phyloP scores from a whole-genome alignment of 2,113 vertebrate genomes.

The Prochilodus magdalenae region DNA sequence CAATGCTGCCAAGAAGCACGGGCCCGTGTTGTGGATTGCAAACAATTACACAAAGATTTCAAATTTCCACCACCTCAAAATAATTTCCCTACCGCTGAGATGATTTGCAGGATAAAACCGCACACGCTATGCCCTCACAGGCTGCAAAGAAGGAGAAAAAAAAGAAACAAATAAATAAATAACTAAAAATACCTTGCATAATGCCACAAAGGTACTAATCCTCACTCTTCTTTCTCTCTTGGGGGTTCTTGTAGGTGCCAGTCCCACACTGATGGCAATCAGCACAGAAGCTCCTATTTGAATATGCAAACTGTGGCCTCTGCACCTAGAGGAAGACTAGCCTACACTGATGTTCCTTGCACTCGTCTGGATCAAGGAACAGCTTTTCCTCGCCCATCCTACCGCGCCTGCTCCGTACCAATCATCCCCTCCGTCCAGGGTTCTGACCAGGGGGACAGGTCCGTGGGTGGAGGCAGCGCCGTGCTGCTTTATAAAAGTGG shows the following conservation, averaged over 20 bases:
- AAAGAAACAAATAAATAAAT: neutral
- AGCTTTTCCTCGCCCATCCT: constrained; percentile 51
- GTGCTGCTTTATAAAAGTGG: constrained; percentile 18
- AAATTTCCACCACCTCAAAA: constrained; percentile 59
- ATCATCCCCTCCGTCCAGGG: constrained; percentile 83
- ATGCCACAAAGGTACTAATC: constrained; percentile 36
- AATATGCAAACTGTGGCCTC: constrained; percentile 64
- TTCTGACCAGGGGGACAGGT: constrained; percentile 72
- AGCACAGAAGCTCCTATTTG: constrained; percentile 51
- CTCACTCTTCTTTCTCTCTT: constrained; percentile 46
- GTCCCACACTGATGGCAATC: constrained; percentile 60
- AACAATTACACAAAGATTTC: constrained; percentile 73
- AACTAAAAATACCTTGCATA: neutral
- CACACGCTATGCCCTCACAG: neutral
- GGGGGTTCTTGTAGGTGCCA: constrained; percentile 68
- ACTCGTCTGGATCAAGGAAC: constrained; percentile 72
- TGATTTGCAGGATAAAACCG: constrained; percentile 42
- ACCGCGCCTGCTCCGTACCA: constrained; percentile 77
- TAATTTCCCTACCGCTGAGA: constrained; percentile 46
- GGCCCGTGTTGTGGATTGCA: constrained; percentile 64
- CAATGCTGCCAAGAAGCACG: constrained; percentile 55
- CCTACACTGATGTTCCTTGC: constrained; percentile 70
- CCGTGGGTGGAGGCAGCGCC: constrained; percentile 74
- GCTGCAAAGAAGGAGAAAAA: neutral
- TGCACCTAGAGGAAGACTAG: constrained; percentile 64